Base-by-base conservation (phyloP, 1,140 invertebrate species). In the Chrysomallon squamiferum region DNA sequence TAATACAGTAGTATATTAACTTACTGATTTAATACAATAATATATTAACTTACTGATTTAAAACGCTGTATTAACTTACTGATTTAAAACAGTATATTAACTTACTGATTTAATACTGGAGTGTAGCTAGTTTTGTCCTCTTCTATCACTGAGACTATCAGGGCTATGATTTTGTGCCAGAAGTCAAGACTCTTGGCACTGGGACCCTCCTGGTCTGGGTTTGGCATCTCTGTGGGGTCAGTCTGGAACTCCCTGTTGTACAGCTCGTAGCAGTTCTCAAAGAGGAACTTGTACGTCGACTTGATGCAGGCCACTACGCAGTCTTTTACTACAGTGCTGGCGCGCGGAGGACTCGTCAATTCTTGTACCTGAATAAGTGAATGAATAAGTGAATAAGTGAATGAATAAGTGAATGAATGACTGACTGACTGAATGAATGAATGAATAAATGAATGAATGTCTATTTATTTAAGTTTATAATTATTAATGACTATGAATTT, bases 61-160 rank as follows among this genome's bases (percentile, higher is more conserved):
- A 38, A 7, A 38, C 35, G 5, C 6, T 7, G 5, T 7, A 7
- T 7, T 38, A 38, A 15, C 35, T 38, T 38, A 38, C 67, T 74
- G 54, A 58, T 18, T 57, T 25, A n/a, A 27, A 43, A 56, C 38
- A n/a, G 30, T 38, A 38, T 5, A 38, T 5, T 38, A 5, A 76
- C 80, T 76, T 62, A 98, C 88, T 99, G 97, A 87, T 98, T 99
- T 38, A 99, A 88, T 35, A 99, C 96, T n/a, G 96, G 94, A 7
- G 95, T 95, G 84, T 99, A 99, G 84, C 94, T 97, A 83, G 97
- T 98, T 76, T 93, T 93, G 85, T 99, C 97, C 83, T 99, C 97
- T 85, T 99, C 97, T 82, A 99, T 98, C 41, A 99, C 96, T 64
- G 96, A 97, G 18, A 98, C 96, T 69, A 99, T 97, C 45, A 99